Base-by-base conservation (phyloP, 2,113 vertebrate species). In the Azemiops feae region DNA sequence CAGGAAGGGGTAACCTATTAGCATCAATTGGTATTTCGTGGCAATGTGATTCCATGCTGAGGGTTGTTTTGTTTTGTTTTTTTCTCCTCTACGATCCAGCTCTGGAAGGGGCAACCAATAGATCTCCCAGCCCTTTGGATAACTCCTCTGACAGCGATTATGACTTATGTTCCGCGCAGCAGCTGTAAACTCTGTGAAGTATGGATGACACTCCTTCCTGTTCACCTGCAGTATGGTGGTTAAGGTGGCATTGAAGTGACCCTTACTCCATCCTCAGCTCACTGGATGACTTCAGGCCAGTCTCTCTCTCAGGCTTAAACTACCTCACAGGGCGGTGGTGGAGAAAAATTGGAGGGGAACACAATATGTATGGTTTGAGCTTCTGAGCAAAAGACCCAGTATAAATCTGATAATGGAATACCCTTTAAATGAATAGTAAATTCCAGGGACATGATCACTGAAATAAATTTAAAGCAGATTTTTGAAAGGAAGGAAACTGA, bases 71-170 rank as follows among this genome's bases (percentile, higher is more conserved):
- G 47, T 50, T 50, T 50, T 12, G 64, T 47, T 27, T 47, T 25
- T 52, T 53, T 5, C 4, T 52, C 0, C 47, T 74, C 87, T 60
- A 3, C 23, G 23, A 81, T 14, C 0, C 95, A 98, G 97, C 97
- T 45, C 95, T 98, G 93, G 97, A 98, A 94, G 94, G 96, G 25
- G 45, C 89, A 1, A 94, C 95, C 0, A 18, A 5, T 87, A 94
- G 0, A 60, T 55, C 91, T 27, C 96, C 97, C 47, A 85, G 93
- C 23, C 97, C 96, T 25, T 94, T 87, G 0, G 97, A 98, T 0
- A 97, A 98, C 81, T 97, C 98, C 87, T 98, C 97, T 0, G 98
- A 98, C 55, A 98, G 97, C 0, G 98, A 98, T 94, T 98, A 98
- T 0, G 97, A 98, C 22, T 95, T 98, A 55, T 94, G 95, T 0